Percentiles rank a stretch among this genome's conserved stretches.
Conservation (phyloP, 2,888 invertebrate species). For the Myathropa florea region DNA sequence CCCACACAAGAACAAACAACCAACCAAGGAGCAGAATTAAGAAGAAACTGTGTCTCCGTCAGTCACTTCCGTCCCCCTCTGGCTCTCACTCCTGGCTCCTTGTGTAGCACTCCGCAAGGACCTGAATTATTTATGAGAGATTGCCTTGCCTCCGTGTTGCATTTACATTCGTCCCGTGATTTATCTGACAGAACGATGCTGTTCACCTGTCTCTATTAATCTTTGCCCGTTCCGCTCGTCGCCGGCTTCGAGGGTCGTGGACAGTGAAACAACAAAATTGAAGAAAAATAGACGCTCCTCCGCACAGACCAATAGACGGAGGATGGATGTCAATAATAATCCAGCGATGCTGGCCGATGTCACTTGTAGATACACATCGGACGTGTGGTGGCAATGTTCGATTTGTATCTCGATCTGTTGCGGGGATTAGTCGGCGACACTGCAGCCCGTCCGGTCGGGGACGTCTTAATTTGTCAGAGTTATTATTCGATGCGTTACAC, state of each 20-base stretch:
- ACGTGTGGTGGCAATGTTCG: slow-evolving; percentile 61
- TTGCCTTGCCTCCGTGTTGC: slow-evolving; percentile 56
- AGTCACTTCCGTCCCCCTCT: background rate
- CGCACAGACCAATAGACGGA: background rate
- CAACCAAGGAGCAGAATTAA: slow-evolving; percentile 41
- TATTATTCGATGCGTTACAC: slow-evolving; percentile 45
- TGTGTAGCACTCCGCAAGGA: slow-evolving; percentile 49
- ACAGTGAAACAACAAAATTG: slow-evolving; percentile 14
- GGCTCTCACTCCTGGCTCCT: background rate
- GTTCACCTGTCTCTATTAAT: slow-evolving; percentile 71
- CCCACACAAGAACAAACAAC: background rate
- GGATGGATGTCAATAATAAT: slow-evolving; percentile 58
- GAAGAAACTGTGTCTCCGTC: slow-evolving; percentile 11
- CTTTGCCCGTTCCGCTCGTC: slow-evolving; percentile 53
- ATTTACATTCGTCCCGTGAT: slow-evolving; percentile 67
- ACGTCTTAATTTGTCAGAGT: slow-evolving; percentile 69
- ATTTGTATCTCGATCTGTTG: slow-evolving; percentile 54
- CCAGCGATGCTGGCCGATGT: slow-evolving; percentile 14
- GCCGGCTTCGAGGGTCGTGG: slow-evolving; percentile 29
- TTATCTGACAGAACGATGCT: slow-evolving; percentile 71
- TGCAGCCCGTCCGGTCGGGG: slow-evolving; percentile 38
- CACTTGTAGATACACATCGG: slow-evolving; percentile 45
- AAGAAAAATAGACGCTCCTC: background rate
- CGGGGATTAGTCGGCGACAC: slow-evolving; percentile 45
- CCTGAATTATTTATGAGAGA: slow-evolving; percentile 69